Percentiles rank a stretch among this genome's conserved stretches.
These are phyloP conservation scores for Drosophila pandora DNA, from an alignment of 1,140 invertebrate genomes.

Conservation along the genomic window DNA sequence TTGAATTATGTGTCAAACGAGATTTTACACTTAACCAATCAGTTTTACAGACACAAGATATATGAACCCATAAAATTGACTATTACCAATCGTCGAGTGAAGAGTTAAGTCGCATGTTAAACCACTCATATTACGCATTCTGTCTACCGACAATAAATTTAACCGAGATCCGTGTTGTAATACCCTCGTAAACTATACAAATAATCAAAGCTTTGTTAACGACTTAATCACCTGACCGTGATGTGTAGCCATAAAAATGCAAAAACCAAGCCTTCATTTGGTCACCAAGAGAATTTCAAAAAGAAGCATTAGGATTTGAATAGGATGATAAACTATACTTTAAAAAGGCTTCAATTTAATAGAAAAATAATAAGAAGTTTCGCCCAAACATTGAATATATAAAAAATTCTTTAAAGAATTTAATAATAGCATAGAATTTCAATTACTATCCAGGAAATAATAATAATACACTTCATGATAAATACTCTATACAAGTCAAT, in stretches of 20 bases:
- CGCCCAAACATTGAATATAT: neutral
- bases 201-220: constrained; percentile 49
- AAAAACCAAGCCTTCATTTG: constrained; percentile 26
- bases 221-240: constrained; percentile 49
- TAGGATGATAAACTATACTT: neutral
- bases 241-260: constrained; percentile 43
- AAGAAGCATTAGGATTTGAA: neutral
- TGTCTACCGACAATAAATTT: constrained; percentile 11
- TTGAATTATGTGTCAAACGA: neutral
- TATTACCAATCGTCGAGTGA: neutral
- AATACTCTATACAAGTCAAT: constrained; percentile 10
- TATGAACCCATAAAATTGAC: neutral
- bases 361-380: too few species aligned
- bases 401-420: neutral
- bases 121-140: constrained; percentile 13
- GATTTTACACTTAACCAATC: neutral
- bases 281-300: constrained; percentile 12
- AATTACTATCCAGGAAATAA: neutral
- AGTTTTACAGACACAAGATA: neutral
- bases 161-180: constrained; percentile 31
- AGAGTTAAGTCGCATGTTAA: neutral
- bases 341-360: too few species aligned
- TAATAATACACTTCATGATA: constrained; percentile 22
- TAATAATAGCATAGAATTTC: neutral
- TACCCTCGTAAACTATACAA: constrained; percentile 28